Conservation (phyloP, 2,797 vertebrate genomes). For the Platalea minor region DNA sequence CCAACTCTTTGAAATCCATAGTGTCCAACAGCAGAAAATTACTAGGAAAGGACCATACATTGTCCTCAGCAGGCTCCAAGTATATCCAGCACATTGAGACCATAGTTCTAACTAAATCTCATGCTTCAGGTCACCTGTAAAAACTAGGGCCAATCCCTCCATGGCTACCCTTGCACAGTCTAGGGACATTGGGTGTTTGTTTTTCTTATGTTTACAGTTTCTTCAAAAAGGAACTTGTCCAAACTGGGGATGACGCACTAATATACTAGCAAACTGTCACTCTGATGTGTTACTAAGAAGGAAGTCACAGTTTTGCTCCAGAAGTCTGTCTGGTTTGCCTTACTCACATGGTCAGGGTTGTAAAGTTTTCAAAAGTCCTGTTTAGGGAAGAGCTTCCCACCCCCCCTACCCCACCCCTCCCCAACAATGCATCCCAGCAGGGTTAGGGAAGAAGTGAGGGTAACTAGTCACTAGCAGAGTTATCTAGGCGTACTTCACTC, state of each 20-base stretch:
- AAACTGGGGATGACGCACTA: background rate
- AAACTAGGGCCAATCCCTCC: background rate
- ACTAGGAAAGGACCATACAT: background rate
- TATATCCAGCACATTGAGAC: background rate
- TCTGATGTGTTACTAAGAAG: background rate
- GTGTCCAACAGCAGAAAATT: background rate
- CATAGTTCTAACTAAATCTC: background rate
- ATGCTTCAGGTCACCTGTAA: background rate
- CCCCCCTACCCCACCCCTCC: no score
- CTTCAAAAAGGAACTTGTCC: background rate
- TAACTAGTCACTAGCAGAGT: background rate
- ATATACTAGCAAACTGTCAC: background rate
- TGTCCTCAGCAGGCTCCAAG: background rate
- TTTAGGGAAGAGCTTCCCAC: background rate
- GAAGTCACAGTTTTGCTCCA: background rate
- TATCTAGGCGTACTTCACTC: background rate
- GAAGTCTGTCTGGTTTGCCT: background rate
- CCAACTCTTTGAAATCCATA: background rate
- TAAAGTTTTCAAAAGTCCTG: background rate
- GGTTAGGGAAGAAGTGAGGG: background rate
- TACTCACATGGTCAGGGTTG: no score
- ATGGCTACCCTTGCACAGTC: background rate
- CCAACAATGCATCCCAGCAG: no score
- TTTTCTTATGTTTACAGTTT: background rate
- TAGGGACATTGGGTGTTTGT: background rate